Evolutionary conservation across 2,888 invertebrate genomes (phyloP), one percentile per base, ranked within the genome.

Genomic region (Hololepta plana): DNA sequence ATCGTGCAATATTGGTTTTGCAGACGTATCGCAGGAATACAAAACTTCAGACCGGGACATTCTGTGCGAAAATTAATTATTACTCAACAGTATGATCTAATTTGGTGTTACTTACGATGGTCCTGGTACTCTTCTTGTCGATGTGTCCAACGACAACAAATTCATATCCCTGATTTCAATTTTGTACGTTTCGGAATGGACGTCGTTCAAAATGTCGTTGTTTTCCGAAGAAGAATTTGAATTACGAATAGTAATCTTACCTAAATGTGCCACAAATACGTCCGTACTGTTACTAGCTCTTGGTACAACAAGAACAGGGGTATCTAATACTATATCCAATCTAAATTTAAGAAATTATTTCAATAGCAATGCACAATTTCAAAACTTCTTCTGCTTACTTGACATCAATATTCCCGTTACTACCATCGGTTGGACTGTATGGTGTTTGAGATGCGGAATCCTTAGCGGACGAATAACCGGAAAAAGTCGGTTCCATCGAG

Each of bases 241-340:
- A 41, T 64, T 57, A 6, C 35, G 46, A 31, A 72, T 58, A 13
- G 73, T 69, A 50, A 91, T 91, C 49, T 82, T 77, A 19, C 93
- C 93, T 36, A 95, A 65, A 62, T 90, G 90, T 9, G 85, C 87
- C 20, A 93, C 82, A 39, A 91, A 65, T 27, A 91, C 88, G 47
- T 87, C 74, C 7, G 71, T 46, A 51, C 85, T 87, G 38, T 64
- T 64, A 15, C 74, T 67, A 6, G 71, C 67, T 34, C 84, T 64
- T 0, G 93, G 91, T 27, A 93, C 55, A 30, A 93, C 79, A 36
- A 93, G 67, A 21, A 93, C 85, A 0, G 95, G 95, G 26, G 87
- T 88, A 51, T 90, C 84, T 40, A 93, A 59, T 33, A 82, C 67
- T 25, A 90, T 63, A 49, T 77, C 76, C 32, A 90, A 57, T 30